Percentiles rank a stretch among this genome's conserved stretches.
These are phyloP conservation scores for Volucella inanis DNA, from an alignment of 2,888 invertebrate species.

Conservation along the genomic window DNA sequence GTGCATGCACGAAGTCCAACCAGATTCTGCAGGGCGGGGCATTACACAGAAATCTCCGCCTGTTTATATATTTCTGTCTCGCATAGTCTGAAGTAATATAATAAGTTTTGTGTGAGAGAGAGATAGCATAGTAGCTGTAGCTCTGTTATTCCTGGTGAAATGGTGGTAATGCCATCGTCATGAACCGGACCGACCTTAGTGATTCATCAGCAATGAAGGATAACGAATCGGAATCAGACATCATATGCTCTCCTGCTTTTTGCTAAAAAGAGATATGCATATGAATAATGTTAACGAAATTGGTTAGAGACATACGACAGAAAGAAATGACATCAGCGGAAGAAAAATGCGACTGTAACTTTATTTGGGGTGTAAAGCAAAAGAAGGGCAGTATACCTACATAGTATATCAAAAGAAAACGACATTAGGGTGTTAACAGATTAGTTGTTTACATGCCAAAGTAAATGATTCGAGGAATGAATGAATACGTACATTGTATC, in stretches of 20 bases:
- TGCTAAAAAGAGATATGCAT: conserved; percentile 24
- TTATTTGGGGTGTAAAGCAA: conserved; percentile 40
- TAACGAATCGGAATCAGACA: conserved; percentile 71
- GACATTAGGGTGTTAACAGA: conserved; percentile 81
- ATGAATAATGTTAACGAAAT: conserved; percentile 41
- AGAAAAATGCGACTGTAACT: conserved; percentile 50
- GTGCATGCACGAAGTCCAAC: conserved; percentile 68
- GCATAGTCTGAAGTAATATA: neutral
- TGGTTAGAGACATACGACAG: neutral
- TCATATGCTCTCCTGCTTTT: conserved; percentile 43
- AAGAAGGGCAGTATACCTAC: conserved; percentile 50
- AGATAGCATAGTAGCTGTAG: conserved; percentile 10
- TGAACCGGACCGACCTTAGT: conserved; percentile 70
- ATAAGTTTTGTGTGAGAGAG: conserved; percentile 22
- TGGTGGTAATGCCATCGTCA: conserved; percentile 24
- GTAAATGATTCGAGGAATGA: conserved; percentile 80
- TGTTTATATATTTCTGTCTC: conserved; percentile 44
- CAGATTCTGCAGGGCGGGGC: conserved; percentile 69
- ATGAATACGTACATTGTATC: conserved; percentile 56
- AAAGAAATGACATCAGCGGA: conserved; percentile 27
- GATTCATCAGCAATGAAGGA: conserved; percentile 61
- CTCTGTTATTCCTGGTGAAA: conserved; percentile 8
- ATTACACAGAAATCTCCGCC: conserved; percentile 51
- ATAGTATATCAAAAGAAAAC: conserved; percentile 45
- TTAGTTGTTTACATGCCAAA: conserved; percentile 83